Evolutionary conservation across 2,888 invertebrate genomes (phyloP).

Genomic region (Macrophya annulata): DNA sequence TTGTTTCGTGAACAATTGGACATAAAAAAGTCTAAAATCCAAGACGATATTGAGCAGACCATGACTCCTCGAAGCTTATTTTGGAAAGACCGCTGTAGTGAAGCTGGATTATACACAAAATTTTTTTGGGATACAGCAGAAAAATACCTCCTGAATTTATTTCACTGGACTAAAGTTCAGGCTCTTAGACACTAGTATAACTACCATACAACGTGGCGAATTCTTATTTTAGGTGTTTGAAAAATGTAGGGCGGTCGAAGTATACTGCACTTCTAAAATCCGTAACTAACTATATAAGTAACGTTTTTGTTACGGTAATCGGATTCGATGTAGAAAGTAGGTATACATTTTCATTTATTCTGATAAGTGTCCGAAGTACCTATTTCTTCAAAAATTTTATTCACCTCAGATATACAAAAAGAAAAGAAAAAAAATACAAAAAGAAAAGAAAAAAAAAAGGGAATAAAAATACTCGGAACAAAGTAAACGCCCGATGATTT

Average conservation of each 20-base stretch:
- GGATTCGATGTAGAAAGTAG: neutral
- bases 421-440: neutral
- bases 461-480: neutral
- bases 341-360: neutral
- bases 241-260: constrained; percentile 16
- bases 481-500: neutral
- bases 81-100: no score
- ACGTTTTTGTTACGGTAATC: neutral
- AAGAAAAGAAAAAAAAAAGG: neutral
- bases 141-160: neutral
- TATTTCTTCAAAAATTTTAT: neutral
- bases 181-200: neutral
- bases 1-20: no score
- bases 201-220: neutral
- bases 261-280: neutral
- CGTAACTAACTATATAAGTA: neutral
- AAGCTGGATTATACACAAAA: neutral
- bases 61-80: no score
- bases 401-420: neutral
- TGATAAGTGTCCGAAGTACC: neutral
- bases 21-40: neutral
- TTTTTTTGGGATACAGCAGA: neutral
- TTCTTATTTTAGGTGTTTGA: neutral
- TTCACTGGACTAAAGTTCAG: neutral
- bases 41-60: neutral